phyloP scores from a whole-genome alignment of 2,113 vertebrate genomes.

The Chaetura pelagica region DNA sequence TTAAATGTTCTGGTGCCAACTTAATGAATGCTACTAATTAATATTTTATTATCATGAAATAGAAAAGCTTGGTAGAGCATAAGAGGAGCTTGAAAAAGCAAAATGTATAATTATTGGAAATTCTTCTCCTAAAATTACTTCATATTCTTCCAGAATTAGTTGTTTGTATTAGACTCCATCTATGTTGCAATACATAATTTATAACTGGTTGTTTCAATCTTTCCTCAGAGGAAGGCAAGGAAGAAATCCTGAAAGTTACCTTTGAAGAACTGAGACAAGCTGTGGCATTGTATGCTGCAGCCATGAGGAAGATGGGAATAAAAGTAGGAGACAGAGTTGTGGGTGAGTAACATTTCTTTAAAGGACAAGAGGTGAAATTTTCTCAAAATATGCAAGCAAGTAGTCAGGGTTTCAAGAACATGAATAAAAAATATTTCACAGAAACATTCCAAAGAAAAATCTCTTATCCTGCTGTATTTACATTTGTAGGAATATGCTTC shows the following conservation, averaged over 20 bases:
- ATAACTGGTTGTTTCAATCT: background rate
- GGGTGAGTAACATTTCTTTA: conserved; percentile 79
- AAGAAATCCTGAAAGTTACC: conserved; percentile 92
- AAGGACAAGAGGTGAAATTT: background rate
- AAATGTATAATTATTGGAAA: background rate
- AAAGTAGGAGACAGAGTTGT: conserved; percentile 90
- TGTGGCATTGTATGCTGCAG: conserved; percentile 91
- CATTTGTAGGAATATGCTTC: background rate
- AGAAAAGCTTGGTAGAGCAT: background rate
- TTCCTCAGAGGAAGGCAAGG: conserved; percentile 89
- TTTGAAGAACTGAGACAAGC: conserved; percentile 87
- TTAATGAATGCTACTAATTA: background rate
- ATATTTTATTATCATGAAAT: background rate
- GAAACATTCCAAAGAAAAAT: background rate
- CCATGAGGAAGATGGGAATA: conserved; percentile 95
- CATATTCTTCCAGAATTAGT: background rate
- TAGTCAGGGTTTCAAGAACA: background rate
- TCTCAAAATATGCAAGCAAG: background rate
- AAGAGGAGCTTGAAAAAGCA: background rate
- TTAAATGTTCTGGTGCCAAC: background rate
- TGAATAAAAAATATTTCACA: background rate
- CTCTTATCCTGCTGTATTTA: conserved; percentile 4
- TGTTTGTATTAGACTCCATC: background rate
- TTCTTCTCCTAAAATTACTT: background rate
- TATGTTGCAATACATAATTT: background rate